Evolutionary conservation across 2,888 invertebrate species (phyloP), one percentile per base, ranked within the genome.

Genomic region (Fragum fragum): DNA sequence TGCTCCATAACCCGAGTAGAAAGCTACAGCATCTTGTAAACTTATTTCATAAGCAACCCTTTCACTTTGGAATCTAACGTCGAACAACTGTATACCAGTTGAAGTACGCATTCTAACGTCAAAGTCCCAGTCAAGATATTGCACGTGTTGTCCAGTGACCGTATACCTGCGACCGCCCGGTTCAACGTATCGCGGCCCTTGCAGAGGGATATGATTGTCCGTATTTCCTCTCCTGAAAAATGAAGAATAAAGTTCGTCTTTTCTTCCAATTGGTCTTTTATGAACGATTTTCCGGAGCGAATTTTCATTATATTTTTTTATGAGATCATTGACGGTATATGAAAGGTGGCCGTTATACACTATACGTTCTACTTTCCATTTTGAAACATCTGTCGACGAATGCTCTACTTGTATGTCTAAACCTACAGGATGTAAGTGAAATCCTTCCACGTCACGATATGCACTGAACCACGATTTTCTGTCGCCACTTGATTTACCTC

Each of bases 101-200:
- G 90, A 83, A 1, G 91, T 79, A 16, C 90, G 76, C 85, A 91
- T 90, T 16, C 89, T 83, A 28, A 91, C 86, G 75, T 93, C 89
- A 74, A 93, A 91, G 72, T 90, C 87, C 93, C 93, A 93, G 55
- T 92, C 90, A 81, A 92, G 89, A 79, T 92, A 93, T 28, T 85
- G 71, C 0, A 93, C 88, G 70, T 90, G 91, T 28, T 90, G 89
- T 0, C 91, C 92, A 21, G 87, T 83, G 0, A 93, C 83, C 9
- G 73, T 81, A 80, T 87, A 93, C 23, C 93, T 78, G n/a, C 85
- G 83, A 7, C 92, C 93, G 5, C 90, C 91, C 0, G 93, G 92
- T 63, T 92, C 92, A 18, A 87, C 81, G 16, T 89, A 79, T 7
- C 85, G 81, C 7, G 93, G 93, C 3, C 92, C 93, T 18, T 87